These are phyloP conservation scores for Vesta saturnalis DNA, from an alignment of 2,888 invertebrate species.

Conservation along the genomic window DNA sequence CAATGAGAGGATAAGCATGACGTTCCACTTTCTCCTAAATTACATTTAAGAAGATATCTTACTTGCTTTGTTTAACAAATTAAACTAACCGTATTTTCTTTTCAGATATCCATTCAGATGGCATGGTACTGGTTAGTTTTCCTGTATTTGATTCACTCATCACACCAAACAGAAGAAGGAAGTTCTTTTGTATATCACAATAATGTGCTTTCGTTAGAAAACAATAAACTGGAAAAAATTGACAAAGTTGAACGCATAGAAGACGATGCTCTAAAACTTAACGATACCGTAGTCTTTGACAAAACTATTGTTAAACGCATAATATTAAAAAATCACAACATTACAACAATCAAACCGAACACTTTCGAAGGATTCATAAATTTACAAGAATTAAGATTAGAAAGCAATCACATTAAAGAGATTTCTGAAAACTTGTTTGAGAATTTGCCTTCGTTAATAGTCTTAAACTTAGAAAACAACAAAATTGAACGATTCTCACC, in stretches of 20 bases:
- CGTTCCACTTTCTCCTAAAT: too few species aligned
- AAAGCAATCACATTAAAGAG: not conserved
- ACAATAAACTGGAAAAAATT: not conserved
- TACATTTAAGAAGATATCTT: too few species aligned
- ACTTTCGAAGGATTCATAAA: not conserved
- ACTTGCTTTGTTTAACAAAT: too few species aligned
- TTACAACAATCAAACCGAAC: not conserved
- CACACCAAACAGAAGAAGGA: not conserved
- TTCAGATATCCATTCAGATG: too few species aligned
- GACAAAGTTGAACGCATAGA: not conserved
- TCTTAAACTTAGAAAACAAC: not conserved
- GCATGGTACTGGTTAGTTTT: too few species aligned
- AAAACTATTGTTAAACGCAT: not conserved
- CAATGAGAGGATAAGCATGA: too few species aligned
- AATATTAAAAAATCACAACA: not conserved
- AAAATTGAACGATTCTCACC: not conserved
- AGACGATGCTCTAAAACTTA: not conserved
- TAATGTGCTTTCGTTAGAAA: not conserved
- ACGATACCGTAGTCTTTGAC: not conserved
- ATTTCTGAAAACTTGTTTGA: not conserved
- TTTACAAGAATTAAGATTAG: not conserved
- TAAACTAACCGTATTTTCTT: too few species aligned
- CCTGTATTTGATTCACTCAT: too few species aligned
- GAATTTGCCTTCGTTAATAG: not conserved
- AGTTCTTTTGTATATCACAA: not conserved